Evolutionary conservation across 2,113 vertebrate genomes (phyloP), one percentile per base, ranked within the genome.

Genomic region (Oncorhynchus gorbuscha): DNA sequence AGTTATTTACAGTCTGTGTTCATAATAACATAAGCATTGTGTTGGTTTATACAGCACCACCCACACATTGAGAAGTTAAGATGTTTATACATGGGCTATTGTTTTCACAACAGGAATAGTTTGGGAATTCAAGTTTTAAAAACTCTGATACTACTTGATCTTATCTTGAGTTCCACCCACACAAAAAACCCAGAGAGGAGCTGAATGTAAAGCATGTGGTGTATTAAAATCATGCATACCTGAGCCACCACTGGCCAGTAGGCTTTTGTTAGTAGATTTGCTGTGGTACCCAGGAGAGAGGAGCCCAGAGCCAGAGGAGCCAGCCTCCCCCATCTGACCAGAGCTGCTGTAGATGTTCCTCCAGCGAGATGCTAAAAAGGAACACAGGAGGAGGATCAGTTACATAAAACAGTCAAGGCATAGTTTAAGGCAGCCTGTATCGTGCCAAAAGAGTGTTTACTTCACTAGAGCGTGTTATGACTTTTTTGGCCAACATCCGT

Each of bases 201-300:
- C 1, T 28, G 18, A 18, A 4, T 35, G 4, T 20, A 39, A 24
- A 32, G 14, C 62, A 45, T 3, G 28, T 24, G 5, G 65, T n/a
- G 72, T 87, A 90, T 93, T 94, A 93, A 91, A 84, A 89, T 87
- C 91, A 92, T 92, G 95, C 94, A 81, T 98, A 97, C 96, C 96
- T 98, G 96, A 95, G 93, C 87, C 94, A 95, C 95, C 96, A 96
- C 95, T 96, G 91, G 96, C 96, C 97, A 97, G 95, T 97, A 97
- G 94, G 90, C 95, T 90, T 97, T 97, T 97, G 95, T 96, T 97
- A 97, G 96, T 96, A 83, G 96, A 95, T 97, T 97, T 97, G 94
- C 95, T 97, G 94, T 95, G 95, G 93, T 96, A 95, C 95, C 95
- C 96, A 80, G 96, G 94, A 91, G 95, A 96, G 87, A 94, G 94